Conservation (phyloP, 2,113 vertebrate genomes). For the Marmota monax region DNA sequence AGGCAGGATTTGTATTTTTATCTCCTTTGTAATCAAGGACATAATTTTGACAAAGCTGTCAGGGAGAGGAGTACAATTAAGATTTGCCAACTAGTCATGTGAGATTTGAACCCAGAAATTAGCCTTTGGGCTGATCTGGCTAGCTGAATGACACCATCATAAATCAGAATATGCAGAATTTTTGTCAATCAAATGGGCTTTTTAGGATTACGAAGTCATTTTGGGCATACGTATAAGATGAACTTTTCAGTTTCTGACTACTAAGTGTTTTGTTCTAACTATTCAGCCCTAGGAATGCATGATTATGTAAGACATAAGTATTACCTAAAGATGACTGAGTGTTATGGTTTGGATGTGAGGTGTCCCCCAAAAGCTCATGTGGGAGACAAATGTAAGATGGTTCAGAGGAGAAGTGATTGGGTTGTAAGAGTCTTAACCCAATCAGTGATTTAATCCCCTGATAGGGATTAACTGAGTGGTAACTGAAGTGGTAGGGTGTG, state of each 20-base stretch:
- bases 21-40: background rate
- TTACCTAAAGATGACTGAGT: background rate
- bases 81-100: background rate
- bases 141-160: background rate
- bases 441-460: too few relatives aligned
- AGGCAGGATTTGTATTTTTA: background rate
- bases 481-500: too few relatives aligned
- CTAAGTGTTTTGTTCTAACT: background rate
- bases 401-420: too few relatives aligned
- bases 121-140: background rate
- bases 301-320: background rate
- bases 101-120: background rate
- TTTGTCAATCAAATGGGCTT: background rate
- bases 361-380: too few relatives aligned
- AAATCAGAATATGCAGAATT: background rate
- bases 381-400: too few relatives aligned
- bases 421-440: too few relatives aligned
- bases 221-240: background rate
- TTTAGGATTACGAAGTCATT: background rate
- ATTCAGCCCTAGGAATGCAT: background rate
- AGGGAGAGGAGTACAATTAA: background rate
- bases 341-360: too few relatives aligned
- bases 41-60: background rate
- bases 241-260: conserved; percentile 22
- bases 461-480: too few relatives aligned